Evolutionary conservation across 2,888 invertebrate genomes (phyloP), one percentile per base, ranked within the genome.

Genomic region (Sphaeridia pumilis): DNA sequence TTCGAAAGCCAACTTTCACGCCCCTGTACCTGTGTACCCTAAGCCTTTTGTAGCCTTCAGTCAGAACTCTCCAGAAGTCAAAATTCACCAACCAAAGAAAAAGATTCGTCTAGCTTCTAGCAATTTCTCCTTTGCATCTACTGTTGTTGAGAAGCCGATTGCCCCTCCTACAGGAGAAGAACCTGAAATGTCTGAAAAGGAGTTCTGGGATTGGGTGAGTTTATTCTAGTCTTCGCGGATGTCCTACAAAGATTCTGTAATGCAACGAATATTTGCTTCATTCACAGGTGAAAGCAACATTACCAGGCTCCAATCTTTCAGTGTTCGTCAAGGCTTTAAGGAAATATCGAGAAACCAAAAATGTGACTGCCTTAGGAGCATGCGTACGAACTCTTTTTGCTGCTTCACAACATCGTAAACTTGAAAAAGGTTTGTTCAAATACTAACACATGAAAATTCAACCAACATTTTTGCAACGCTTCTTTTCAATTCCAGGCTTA

Each of bases 41-140:
- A 56, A 56, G 24, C 36, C 52, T 1, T 56, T 46, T 34, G 41
- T 42, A 1, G 56, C 56, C 2, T 56, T 49, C 28, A 42, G 49
- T 10, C 44, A 52, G 46, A 56, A 46, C 12, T 5, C 20, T 1
- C 14, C 50, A 17, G 26, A 28, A 5, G 28, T 7, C 26, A 10
- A 14, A 22, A 20, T 20, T 10, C 46, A 46, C 20, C 35, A 43
- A 46, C 46, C 27, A 25, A 52, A 52, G 27, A n/a, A n/a, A n/a
- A 36, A 41, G 28, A 52, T 52, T 1, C 46, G 46, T 28, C 38
- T 52, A 24, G 27, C 52, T 10, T 22, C 38, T 14, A 26, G 27
- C 7, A 51, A 52, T 46, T 38, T 26, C 28, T 24, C 52, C 2
- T 52, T 41, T 42, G 14, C 49, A 12, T n/a, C 28, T 17, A 22